phyloP scores from a whole-genome alignment of 2,888 invertebrate genomes.

The Eumacrocentrus americanus region DNA sequence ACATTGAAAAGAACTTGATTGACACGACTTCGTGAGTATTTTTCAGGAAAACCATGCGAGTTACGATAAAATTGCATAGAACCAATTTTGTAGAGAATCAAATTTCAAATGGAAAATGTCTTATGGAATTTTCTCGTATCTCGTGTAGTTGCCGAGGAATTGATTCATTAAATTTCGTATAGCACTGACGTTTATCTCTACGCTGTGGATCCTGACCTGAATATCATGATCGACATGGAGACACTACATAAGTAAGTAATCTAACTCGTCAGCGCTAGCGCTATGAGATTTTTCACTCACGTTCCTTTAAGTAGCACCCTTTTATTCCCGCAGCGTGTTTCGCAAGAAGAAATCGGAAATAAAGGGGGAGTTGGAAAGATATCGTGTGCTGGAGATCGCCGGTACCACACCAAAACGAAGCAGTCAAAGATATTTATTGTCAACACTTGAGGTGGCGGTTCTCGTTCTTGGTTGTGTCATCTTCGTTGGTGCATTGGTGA shows the following conservation, averaged over 20 bases:
- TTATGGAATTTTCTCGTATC: slow-evolving; percentile 15
- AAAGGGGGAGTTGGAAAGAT: slow-evolving; percentile 70
- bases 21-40: slow-evolving; percentile 72
- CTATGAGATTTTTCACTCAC: slow-evolving; percentile 4
- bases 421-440: slow-evolving; percentile 63
- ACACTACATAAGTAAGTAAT: slow-evolving; percentile 74
- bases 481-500: slow-evolving; percentile 79
- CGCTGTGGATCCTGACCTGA: slow-evolving; percentile 81
- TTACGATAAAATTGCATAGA: no score
- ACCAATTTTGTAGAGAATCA: no score
- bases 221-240: slow-evolving; percentile 82
- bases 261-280: neutral
- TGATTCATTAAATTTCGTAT: slow-evolving; percentile 44
- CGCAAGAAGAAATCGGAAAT: slow-evolving; percentile 68
- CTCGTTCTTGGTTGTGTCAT: slow-evolving; percentile 82
- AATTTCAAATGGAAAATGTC: no score
- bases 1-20: slow-evolving; percentile 70
- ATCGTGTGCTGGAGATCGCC: slow-evolving; percentile 72
- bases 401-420: slow-evolving; percentile 59
- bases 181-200: slow-evolving; percentile 88
- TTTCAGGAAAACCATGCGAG: no score
- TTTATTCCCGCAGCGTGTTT: slow-evolving; percentile 65
- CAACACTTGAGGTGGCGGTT: slow-evolving; percentile 80
- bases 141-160: neutral
- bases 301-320: no score